phyloP scores from a whole-genome alignment of 1,140 invertebrate species.

The Thaumatotibia leucotreta region DNA sequence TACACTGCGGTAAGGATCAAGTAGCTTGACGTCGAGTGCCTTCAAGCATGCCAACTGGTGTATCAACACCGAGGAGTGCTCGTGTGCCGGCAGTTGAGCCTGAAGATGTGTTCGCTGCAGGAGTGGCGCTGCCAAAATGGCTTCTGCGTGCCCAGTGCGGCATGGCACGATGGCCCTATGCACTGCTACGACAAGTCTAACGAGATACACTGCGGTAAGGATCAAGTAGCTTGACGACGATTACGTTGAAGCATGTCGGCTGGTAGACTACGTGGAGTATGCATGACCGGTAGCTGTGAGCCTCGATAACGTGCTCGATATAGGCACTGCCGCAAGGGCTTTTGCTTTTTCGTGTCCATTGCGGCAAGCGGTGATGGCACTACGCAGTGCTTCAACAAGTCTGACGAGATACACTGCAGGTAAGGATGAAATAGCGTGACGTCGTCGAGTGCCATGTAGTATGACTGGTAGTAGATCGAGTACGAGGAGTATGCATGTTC shows the following conservation, averaged over 20 bases:
- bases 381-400: too few species aligned
- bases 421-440: too few species aligned
- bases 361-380: too few species aligned
- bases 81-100: conserved; percentile 65
- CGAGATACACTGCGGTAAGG: conserved; percentile 86
- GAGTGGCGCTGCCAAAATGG: conserved; percentile 85
- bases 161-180: conserved; percentile 85
- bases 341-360: too few species aligned
- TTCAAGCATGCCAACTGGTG: conserved; percentile 70
- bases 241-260: neutral
- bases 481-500: too few species aligned
- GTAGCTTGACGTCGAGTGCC: neutral
- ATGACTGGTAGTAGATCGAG: too few species aligned
- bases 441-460: too few species aligned
- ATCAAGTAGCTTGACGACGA: neutral
- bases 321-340: too few species aligned
- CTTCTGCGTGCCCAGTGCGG: conserved; percentile 81
- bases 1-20: conserved; percentile 81
- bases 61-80: conserved; percentile 72
- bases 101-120: conserved; percentile 73
- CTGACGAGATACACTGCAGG: too few species aligned
- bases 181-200: conserved; percentile 90
- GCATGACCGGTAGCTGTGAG: too few species aligned
- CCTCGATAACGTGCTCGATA: too few species aligned
- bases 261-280: too few species aligned